These are phyloP conservation scores for Drosophila pandora DNA, from an alignment of 1,140 invertebrate species.

Conservation along the genomic window DNA sequence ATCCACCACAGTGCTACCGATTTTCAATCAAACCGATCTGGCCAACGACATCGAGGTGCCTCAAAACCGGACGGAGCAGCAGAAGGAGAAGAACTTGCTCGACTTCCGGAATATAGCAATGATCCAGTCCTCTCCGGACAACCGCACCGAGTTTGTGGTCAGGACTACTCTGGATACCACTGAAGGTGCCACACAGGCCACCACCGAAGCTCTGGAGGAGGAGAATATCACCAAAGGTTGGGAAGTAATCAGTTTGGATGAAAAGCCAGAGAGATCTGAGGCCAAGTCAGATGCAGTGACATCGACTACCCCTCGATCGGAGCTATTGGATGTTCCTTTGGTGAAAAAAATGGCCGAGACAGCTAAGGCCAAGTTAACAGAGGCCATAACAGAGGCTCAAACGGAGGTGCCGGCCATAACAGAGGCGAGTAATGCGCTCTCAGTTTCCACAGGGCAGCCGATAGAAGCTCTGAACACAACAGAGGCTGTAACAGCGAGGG, in stretches of 20 bases:
- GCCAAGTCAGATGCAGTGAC: not conserved
- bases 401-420: conserved; percentile 9
- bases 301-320: not conserved
- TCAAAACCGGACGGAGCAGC: conserved; percentile 43
- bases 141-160: conserved; percentile 51
- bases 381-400: conserved; percentile 11
- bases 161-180: conserved; percentile 64
- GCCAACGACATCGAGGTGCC: conserved; percentile 56
- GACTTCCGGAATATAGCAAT: conserved; percentile 78
- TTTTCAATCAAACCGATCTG: conserved; percentile 37
- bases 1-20: conserved; percentile 2
- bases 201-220: conserved; percentile 34
- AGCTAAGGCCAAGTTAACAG: conserved; percentile 13
- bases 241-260: not conserved
- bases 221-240: not conserved
- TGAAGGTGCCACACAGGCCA: conserved; percentile 45
- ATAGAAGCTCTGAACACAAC: conserved; percentile 5
- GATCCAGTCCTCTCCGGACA: conserved; percentile 48
- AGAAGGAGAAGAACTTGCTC: conserved; percentile 68
- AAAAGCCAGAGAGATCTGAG: not conserved
- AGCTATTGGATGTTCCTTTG: conserved; percentile 17
- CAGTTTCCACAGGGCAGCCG: not conserved
- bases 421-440: not conserved
- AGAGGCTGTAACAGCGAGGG: conserved; percentile 24
- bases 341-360: conserved; percentile 20